Conservation (phyloP, 2,888 invertebrate genomes). For the Rhagonycha lutea region DNA sequence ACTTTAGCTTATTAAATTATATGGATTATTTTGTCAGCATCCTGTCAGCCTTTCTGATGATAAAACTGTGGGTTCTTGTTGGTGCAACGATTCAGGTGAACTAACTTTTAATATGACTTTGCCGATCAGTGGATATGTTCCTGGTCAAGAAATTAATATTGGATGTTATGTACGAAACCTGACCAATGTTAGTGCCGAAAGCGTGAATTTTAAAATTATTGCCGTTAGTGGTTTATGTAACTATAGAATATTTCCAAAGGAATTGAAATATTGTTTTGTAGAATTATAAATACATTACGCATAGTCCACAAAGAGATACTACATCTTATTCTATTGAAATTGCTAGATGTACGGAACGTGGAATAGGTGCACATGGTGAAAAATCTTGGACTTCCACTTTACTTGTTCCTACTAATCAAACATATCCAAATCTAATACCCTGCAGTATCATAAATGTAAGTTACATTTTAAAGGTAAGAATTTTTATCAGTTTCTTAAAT, state of each 20-base stretch:
- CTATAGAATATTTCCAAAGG: not conserved
- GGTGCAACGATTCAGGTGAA: conserved; percentile 14
- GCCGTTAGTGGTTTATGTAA: not conserved
- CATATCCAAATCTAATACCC: conserved; percentile 39
- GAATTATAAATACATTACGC: conserved; percentile 9
- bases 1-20: not conserved
- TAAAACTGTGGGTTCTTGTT: conserved; percentile 16
- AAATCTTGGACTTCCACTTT: conserved; percentile 39
- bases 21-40: not conserved
- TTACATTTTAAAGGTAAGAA: conserved; percentile 12
- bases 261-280: not conserved
- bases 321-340: not conserved
- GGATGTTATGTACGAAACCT: conserved; percentile 74
- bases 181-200: conserved; percentile 50
- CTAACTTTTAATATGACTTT: conserved; percentile 14
- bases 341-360: conserved; percentile 35
- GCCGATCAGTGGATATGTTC: conserved; percentile 68
- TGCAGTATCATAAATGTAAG: conserved; percentile 14
- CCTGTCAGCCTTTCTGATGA: conserved; percentile 1
- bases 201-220: conserved; percentile 9
- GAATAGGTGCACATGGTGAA: conserved; percentile 49
- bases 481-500: no score
- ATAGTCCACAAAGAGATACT: conserved; percentile 2
- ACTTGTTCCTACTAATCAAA: conserved; percentile 36
- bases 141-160: conserved; percentile 75